Evolutionary conservation across 2,888 invertebrate genomes (phyloP).

Genomic region (Papilio gigon): DNA sequence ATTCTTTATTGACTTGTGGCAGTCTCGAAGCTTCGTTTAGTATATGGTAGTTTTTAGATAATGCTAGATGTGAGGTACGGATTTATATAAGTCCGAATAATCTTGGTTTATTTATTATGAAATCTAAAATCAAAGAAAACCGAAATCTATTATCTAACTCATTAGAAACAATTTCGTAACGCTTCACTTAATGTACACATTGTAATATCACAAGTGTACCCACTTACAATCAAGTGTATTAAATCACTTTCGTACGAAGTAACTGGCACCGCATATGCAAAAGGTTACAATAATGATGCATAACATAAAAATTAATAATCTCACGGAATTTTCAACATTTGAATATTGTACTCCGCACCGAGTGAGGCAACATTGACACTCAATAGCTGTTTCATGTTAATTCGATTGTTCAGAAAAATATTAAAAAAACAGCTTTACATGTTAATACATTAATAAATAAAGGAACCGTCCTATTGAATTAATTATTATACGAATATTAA

Average conservation of each 20-base stretch:
- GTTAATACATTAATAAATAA: conserved; percentile 38
- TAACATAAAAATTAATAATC: conserved; percentile 39
- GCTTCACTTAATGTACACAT: conserved; percentile 12
- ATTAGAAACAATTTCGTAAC: conserved; percentile 32
- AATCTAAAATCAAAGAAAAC: not conserved
- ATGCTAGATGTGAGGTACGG: too few relatives aligned
- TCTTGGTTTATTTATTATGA: too few relatives aligned
- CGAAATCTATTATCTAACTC: not conserved
- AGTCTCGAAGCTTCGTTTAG: too few relatives aligned
- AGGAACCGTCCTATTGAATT: conserved; percentile 15
- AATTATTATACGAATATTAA: conserved; percentile 28
- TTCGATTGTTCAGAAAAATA: conserved; percentile 39
- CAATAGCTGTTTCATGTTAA: conserved; percentile 40
- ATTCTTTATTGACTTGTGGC: too few relatives aligned
- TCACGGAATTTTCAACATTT: conserved; percentile 30
- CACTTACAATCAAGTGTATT: conserved; percentile 26
- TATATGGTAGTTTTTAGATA: too few relatives aligned
- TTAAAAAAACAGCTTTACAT: conserved; percentile 36
- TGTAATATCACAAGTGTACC: conserved; percentile 27
- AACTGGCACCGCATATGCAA: conserved; percentile 18
- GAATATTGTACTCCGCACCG: conserved; percentile 23
- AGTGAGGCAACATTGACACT: conserved; percentile 32
- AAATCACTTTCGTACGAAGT: conserved; percentile 24
- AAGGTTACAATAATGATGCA: conserved; percentile 36
- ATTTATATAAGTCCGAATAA: too few relatives aligned